phyloP scores from a whole-genome alignment of 2,113 vertebrate species.

The Hippocampus barbouri region DNA sequence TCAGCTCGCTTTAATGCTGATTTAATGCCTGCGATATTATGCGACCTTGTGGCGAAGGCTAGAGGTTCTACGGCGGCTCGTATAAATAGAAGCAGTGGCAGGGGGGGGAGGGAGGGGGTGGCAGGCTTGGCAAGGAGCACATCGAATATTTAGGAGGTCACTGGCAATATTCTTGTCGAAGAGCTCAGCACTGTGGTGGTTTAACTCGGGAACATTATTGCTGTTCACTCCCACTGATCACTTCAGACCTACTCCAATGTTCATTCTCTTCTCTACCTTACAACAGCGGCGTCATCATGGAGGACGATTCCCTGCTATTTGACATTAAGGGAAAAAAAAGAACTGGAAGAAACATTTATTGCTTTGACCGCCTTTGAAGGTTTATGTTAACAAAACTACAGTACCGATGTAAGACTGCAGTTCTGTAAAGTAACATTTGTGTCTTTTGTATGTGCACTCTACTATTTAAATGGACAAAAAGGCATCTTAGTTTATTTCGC shows the following conservation, averaged over 20 bases:
- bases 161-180: neutral
- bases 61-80: neutral
- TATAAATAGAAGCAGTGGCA: conserved; percentile 6
- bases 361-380: neutral
- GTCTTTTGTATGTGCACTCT: neutral
- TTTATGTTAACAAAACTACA: neutral
- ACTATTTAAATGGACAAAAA: neutral
- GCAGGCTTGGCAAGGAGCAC: conserved; percentile 3
- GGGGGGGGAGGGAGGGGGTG: neutral
- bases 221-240: conserved; percentile 3
- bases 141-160: conserved; percentile 6
- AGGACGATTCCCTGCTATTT: neutral
- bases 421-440: neutral
- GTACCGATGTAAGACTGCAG: neutral
- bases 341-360: neutral
- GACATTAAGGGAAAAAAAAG: neutral
- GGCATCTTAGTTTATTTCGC: neutral
- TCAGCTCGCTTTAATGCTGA: neutral
- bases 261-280: neutral
- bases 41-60: conserved; percentile 4
- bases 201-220: neutral
- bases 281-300: neutral
- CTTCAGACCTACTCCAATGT: neutral
- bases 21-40: conserved; percentile 1
- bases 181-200: conserved; percentile 1